Conservation (phyloP, 2,888 invertebrate genomes). For the Eupithecia abbreviata region DNA sequence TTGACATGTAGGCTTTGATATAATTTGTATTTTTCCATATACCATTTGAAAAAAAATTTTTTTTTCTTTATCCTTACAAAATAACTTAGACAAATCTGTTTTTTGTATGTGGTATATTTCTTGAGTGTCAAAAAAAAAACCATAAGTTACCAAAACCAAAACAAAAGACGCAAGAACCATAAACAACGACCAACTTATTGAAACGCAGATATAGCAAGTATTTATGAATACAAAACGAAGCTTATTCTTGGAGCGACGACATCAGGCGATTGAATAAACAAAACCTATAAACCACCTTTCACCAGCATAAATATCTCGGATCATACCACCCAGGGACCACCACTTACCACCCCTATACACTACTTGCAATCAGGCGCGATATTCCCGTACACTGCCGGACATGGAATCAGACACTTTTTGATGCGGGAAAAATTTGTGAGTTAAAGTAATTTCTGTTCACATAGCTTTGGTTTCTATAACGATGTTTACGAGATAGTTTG, state of each 20-base stretch:
- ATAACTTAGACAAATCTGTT: too few relatives aligned
- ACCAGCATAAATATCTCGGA: conserved; percentile 40
- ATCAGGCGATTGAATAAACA: conserved; percentile 39
- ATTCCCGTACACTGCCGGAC: conserved; percentile 50
- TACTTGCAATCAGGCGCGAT: conserved; percentile 39
- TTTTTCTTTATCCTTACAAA: too few relatives aligned
- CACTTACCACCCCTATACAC: conserved; percentile 42
- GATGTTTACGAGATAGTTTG: too few relatives aligned
- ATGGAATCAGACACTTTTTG: conserved; percentile 26
- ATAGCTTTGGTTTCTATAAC: background rate
- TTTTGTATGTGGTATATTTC: too few relatives aligned
- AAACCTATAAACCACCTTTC: conserved; percentile 42
- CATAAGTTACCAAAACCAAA: background rate
- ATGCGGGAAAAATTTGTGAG: background rate
- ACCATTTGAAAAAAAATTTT: too few relatives aligned
- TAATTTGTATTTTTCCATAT: too few relatives aligned
- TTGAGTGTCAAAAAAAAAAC: background rate
- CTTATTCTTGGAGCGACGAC: conserved; percentile 27
- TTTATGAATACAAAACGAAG: conserved; percentile 31
- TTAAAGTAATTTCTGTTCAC: background rate
- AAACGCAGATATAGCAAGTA: conserved; percentile 18
- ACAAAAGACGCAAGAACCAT: background rate
- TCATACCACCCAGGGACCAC: conserved; percentile 35
- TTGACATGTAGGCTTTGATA: too few relatives aligned
- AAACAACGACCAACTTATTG: conserved; percentile 22